Conservation (phyloP, 2,113 vertebrate genomes). For the Ictalurus furcatus region DNA sequence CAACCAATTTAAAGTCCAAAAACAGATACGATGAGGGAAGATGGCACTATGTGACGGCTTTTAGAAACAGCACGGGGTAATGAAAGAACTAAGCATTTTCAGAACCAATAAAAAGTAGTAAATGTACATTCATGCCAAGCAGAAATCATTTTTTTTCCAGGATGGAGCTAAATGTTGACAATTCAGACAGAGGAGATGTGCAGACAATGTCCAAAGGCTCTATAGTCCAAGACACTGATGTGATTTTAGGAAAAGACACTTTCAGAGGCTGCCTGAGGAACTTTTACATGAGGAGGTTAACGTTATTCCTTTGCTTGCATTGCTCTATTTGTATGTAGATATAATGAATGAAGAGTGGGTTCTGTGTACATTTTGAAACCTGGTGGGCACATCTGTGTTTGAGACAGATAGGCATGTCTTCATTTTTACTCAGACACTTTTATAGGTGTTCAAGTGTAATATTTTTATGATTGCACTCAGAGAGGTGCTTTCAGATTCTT, state of each 20-base stretch:
- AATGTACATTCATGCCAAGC: neutral
- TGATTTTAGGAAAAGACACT: conserved; percentile 71
- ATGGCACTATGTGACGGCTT: conserved; percentile 80
- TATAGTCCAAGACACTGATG: neutral
- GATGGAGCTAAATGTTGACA: conserved; percentile 62
- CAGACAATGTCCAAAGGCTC: neutral
- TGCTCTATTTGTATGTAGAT: neutral
- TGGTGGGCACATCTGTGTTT: no score
- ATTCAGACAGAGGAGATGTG: conserved; percentile 36
- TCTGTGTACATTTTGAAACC: neutral
- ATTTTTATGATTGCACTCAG: no score
- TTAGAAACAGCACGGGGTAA: conserved; percentile 68
- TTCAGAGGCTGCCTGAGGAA: conserved; percentile 83
- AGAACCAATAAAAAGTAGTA: neutral
- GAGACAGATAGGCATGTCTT: neutral
- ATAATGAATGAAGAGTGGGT: neutral
- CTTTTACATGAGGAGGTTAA: conserved; percentile 80
- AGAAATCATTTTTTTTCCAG: conserved; percentile 45
- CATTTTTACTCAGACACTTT: neutral
- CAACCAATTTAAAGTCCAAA: conserved; percentile 64
- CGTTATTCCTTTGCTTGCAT: neutral
- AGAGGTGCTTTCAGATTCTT: neutral
- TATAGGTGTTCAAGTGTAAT: no score
- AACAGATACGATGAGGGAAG: conserved; percentile 76
- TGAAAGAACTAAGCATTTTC: conserved; percentile 26